Conservation (phyloP, 2,888 invertebrate species). For the Nysson spinosus region DNA sequence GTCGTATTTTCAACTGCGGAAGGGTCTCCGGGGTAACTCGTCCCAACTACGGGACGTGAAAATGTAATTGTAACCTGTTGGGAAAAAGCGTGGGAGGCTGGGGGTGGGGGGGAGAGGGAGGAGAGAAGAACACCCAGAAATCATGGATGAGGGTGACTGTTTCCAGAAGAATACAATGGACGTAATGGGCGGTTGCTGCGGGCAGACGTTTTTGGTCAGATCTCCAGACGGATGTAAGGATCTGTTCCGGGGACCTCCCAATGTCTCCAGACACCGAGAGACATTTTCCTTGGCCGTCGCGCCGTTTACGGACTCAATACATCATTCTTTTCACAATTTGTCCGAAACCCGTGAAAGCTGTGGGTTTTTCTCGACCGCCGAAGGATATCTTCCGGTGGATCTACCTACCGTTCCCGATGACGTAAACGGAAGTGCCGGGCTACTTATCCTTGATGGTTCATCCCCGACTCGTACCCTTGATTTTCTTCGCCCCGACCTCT, state of each 20-base stretch:
- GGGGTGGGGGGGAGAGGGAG: background rate
- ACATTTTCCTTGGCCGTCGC: constrained; percentile 60
- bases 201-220: constrained; percentile 68
- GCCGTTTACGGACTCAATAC: constrained; percentile 65
- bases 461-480: constrained; percentile 41
- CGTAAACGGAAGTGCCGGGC: constrained; percentile 63
- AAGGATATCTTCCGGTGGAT: constrained; percentile 23
- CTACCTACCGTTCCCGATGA: constrained; percentile 21
- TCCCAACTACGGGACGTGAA: constrained; percentile 46
- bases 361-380: constrained; percentile 41
- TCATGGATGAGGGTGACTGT: constrained; percentile 45
- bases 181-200: constrained; percentile 70
- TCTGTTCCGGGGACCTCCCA: constrained; percentile 48
- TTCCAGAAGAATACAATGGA: constrained; percentile 63
- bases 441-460: constrained; percentile 68
- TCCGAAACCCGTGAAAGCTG: constrained; percentile 70
- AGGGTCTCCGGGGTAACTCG: constrained; percentile 35
- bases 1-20: constrained; percentile 40
- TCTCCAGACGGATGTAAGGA: constrained; percentile 63
- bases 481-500: constrained; percentile 61
- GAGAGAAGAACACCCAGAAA: constrained; percentile 6
- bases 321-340: constrained; percentile 74
- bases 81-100: constrained; percentile 22
- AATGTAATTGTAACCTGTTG: constrained; percentile 55
- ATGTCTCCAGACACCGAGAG: constrained; percentile 58